These are phyloP conservation scores for Aquatica leii DNA, from an alignment of 2,888 invertebrate genomes.

Conservation along the genomic window DNA sequence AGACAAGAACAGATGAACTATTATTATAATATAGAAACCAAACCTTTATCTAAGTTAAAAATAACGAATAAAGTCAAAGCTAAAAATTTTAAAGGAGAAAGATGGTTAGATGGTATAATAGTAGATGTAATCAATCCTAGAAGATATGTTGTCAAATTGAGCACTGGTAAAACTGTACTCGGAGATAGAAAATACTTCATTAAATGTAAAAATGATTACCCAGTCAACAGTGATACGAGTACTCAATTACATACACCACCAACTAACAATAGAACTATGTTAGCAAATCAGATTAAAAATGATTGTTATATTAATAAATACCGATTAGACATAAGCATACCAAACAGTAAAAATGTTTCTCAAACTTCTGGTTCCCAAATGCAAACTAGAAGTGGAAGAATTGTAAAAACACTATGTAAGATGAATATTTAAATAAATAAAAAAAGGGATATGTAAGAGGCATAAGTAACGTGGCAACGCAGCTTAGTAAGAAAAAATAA, in stretches of 20 bases:
- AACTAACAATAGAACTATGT: neutral
- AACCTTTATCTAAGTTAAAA: too few relatives aligned
- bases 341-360: neutral
- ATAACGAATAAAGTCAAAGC: neutral
- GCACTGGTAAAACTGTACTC: too few relatives aligned
- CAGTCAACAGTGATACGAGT: neutral
- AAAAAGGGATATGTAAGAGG: neutral
- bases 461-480: neutral
- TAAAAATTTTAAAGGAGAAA: neutral
- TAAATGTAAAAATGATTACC: neutral
- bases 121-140: too few relatives aligned
- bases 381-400: constrained; percentile 1
- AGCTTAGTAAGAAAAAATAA: too few relatives aligned
- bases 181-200: neutral
- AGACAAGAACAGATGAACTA: neutral
- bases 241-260: neutral
- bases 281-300: neutral
- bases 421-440: neutral
- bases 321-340: neutral
- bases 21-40: neutral
- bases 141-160: too few relatives aligned
- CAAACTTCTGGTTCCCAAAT: neutral
- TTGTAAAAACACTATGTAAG: neutral
- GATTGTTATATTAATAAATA: neutral
- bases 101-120: neutral